Evolutionary conservation across 2,797 vertebrate genomes (phyloP).

Genomic region (Danio kyathit): DNA sequence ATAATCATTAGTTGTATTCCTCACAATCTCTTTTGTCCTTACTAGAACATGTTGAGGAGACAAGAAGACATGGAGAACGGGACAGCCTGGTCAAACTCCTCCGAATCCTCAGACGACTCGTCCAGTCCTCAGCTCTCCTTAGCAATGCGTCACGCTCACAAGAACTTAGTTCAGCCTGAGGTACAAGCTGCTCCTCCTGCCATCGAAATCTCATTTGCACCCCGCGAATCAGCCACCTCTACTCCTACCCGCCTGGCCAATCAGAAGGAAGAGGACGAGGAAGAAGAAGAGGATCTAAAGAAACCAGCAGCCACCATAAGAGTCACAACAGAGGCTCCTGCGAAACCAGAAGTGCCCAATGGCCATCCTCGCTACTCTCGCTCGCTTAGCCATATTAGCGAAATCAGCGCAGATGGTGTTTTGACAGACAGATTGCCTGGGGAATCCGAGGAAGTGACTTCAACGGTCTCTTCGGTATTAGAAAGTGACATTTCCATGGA

Average conservation of each 20-base stretch:
- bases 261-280: slow-evolving; percentile 75
- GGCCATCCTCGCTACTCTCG: slow-evolving; percentile 83
- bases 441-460: slow-evolving; percentile 64
- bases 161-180: slow-evolving; percentile 85
- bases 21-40: slow-evolving; percentile 31
- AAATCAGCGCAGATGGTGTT: slow-evolving; percentile 85
- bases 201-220: slow-evolving; percentile 87
- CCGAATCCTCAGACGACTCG: slow-evolving; percentile 94
- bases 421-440: slow-evolving; percentile 65
- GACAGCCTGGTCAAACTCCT: slow-evolving; percentile 93
- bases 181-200: slow-evolving; percentile 78
- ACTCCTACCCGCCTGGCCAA: slow-evolving; percentile 72
- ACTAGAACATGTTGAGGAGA: slow-evolving; percentile 90
- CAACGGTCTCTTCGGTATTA: slow-evolving; percentile 63
- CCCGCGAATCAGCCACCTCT: slow-evolving; percentile 74
- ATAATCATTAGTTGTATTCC: background rate
- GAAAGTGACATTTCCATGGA: slow-evolving; percentile 70
- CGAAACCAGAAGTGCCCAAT: slow-evolving; percentile 67
- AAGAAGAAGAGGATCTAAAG: slow-evolving; percentile 62
- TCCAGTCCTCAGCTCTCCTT: slow-evolving; percentile 90
- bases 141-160: slow-evolving; percentile 78
- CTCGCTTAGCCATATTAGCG: slow-evolving; percentile 95
- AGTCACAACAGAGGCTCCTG: slow-evolving; percentile 11
- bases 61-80: slow-evolving; percentile 93
- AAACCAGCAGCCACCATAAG: slow-evolving; percentile 55